phyloP scores from a whole-genome alignment of 64 coral and sea anemone species.

The Stichodactyla helianthus region DNA sequence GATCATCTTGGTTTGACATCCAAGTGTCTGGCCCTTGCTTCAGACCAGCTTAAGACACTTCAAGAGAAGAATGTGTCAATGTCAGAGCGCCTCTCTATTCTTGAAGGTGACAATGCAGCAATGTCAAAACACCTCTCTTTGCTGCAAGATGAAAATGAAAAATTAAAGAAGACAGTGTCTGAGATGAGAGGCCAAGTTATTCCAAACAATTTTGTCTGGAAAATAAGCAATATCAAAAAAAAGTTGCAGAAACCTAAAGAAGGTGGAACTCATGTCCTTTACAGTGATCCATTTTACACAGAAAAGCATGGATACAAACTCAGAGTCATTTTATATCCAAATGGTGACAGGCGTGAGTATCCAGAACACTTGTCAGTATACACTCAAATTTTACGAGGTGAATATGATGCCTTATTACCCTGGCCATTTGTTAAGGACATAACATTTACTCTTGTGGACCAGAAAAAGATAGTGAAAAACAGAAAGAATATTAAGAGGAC shows the following conservation, averaged over 20 bases:
- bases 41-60: too few relatives aligned
- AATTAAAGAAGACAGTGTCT: neutral
- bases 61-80: too few relatives aligned
- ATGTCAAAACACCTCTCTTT: neutral
- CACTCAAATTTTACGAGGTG: neutral
- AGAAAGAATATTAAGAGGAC: neutral
- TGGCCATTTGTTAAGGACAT: conserved; percentile 23
- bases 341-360: neutral
- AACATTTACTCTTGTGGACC: conserved; percentile 31
- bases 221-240: neutral
- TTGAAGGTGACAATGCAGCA: neutral
- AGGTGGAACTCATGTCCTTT: neutral
- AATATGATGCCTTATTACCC: conserved; percentile 8
- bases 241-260: neutral
- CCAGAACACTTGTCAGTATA: conserved; percentile 12
- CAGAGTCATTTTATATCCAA: neutral
- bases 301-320: neutral
- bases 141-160: neutral
- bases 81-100: too few relatives aligned
- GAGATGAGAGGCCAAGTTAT: neutral
- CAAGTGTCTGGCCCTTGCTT: too few relatives aligned
- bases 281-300: neutral
- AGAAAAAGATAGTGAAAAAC: neutral
- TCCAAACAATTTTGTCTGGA: neutral
- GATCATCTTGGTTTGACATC: too few relatives aligned